Percentiles rank a stretch among this genome's conserved stretches.
These are phyloP conservation scores for Brachirus orientalis DNA, from an alignment of 2,113 vertebrate species.

Conservation along the genomic window DNA sequence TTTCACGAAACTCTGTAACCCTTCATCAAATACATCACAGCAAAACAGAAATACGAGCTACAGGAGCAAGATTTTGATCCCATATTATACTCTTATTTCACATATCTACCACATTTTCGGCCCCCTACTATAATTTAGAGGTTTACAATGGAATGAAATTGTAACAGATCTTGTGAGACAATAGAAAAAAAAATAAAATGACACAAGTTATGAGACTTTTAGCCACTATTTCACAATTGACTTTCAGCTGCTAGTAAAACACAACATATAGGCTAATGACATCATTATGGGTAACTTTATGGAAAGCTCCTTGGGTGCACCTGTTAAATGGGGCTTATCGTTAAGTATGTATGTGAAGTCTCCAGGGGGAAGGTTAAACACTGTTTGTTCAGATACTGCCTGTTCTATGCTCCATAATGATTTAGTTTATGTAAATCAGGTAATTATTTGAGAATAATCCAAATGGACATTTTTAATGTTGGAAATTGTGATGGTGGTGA, in stretches of 20 bases:
- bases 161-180: too few relatives aligned
- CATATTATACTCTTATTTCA: too few relatives aligned
- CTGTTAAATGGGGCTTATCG: constrained; percentile 62
- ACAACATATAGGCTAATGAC: constrained; percentile 53
- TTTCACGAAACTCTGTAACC: too few relatives aligned
- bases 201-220: too few relatives aligned
- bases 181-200: too few relatives aligned
- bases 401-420: constrained; percentile 26
- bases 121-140: too few relatives aligned
- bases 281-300: constrained; percentile 51
- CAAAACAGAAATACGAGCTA: neutral
- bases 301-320: constrained; percentile 42
- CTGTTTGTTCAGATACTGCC: constrained; percentile 22
- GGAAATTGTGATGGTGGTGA: neutral
- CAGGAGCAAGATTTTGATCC: neutral
- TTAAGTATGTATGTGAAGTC: constrained; percentile 48
- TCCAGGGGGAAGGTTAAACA: constrained; percentile 39
- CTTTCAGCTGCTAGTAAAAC: constrained; percentile 21
- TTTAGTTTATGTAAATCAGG: constrained; percentile 42
- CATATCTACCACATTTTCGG: too few relatives aligned
- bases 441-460: constrained; percentile 46
- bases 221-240: constrained; percentile 9
- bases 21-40: constrained; percentile 8
- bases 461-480: constrained; percentile 17
- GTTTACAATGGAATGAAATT: too few relatives aligned